Evolutionary conservation across 2,113 vertebrate genomes (phyloP), one percentile per base, ranked within the genome.

Genomic region (Proterorhinus semilunaris): DNA sequence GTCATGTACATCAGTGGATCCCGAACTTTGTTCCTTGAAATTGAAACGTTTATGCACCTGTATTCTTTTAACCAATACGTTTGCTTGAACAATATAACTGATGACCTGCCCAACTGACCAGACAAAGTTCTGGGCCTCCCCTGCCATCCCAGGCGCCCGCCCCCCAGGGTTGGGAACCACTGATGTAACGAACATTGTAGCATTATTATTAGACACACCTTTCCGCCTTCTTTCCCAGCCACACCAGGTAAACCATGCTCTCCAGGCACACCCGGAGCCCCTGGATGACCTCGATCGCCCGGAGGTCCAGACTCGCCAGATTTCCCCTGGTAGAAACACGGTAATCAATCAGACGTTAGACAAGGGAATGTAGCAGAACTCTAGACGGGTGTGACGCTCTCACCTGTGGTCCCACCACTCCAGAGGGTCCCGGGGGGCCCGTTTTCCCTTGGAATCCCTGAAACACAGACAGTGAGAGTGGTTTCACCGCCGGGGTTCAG

Each of bases 401-500:
- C 86, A 98, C 97, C 95, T 99, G 97, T 10, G 98, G 96, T 15
- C 98, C 97, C 0, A 99, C 96, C 0, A 99, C 98, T 59, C 98
- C 98, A 0, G 95, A 89, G 3, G 97, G 98, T 11, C 98, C 98
- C 0, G 96, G 97, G 21, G 96, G 96, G 50, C 98, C 98, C 0
- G 96, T 98, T 89, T 98, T 99, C 79, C 98, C 98, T 95, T 99
- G 98, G 89, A 99, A 99, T 68, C 98, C 98, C 98, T 99, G 89
- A 12, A 79, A 10, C 43, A 67, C 69, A 79, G 5, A 72, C 27
- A 62, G 27, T 3, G 27, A 76, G 49, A 1, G 21, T 54, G 6
- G 27, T 36, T 5, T 10, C 50, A 5, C 58, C 45, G 44, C 62
- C 42, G 1, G 46, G 7, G 46, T 53, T n/a, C 13, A 52, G 51